Evolutionary conservation across 2,113 vertebrate genomes (phyloP).

Genomic region (Otus sunia): DNA sequence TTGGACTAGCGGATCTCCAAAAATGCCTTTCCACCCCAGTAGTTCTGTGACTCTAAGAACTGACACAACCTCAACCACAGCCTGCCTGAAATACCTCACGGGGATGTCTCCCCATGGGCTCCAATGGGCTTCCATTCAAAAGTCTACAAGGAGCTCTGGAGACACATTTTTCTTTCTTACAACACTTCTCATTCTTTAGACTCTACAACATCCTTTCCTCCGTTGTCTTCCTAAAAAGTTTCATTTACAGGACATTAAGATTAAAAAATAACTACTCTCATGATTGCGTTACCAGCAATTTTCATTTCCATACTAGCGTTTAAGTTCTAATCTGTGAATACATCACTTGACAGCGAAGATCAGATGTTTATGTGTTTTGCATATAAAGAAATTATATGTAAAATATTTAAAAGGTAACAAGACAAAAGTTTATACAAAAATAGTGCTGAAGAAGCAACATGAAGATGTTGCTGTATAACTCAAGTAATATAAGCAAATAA

Average conservation of each 20-base stretch:
- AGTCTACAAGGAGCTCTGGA: neutral
- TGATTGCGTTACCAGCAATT: neutral
- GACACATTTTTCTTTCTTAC: neutral
- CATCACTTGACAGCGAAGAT: neutral
- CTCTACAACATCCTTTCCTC: neutral
- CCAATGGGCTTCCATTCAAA: neutral
- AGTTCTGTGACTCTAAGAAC: neutral
- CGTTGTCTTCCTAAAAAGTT: neutral
- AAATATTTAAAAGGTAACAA: neutral
- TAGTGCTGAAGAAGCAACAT: neutral
- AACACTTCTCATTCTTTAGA: neutral
- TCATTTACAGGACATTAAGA: neutral
- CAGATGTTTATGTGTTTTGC: neutral
- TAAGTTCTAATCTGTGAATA: neutral
- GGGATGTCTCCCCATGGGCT: neutral
- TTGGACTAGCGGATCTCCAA: neutral
- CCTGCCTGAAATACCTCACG: neutral
- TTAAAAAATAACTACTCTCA: neutral
- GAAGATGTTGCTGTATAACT: neutral
- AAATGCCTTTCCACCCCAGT: neutral
- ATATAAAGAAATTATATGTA: neutral
- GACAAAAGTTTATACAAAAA: neutral
- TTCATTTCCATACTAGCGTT: neutral
- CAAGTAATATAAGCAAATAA: neutral
- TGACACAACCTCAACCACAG: neutral